phyloP scores from a whole-genome alignment of 2,113 vertebrate genomes.

The Oceanodroma tethys region DNA sequence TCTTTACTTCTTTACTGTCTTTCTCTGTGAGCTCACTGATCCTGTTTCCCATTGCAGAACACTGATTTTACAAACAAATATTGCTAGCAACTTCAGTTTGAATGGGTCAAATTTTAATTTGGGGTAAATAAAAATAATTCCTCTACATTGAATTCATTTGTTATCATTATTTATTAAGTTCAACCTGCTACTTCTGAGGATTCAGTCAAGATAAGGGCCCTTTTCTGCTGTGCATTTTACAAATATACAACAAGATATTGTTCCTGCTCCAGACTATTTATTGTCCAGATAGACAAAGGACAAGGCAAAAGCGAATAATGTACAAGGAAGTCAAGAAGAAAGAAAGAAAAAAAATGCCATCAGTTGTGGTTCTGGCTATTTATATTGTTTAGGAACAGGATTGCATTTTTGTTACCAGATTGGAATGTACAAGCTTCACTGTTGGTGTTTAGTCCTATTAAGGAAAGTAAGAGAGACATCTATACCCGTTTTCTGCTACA shows the following conservation, averaged over 20 bases:
- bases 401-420: slow-evolving; percentile 4
- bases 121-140: not conserved
- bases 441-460: not conserved
- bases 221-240: not conserved
- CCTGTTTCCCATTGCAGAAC: not conserved
- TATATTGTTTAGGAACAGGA: slow-evolving; percentile 12
- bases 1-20: not conserved
- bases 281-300: slow-evolving; percentile 50
- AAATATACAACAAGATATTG: slow-evolving; percentile 36
- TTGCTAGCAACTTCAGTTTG: not conserved
- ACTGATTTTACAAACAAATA: not conserved
- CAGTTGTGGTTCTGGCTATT: not conserved
- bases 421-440: not conserved
- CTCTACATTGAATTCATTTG: not conserved
- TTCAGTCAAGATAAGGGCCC: not conserved
- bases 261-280: slow-evolving; percentile 26
- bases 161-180: not conserved
- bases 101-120: not conserved
- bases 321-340: slow-evolving; percentile 15
- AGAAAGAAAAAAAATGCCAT: not conserved
- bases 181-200: not conserved
- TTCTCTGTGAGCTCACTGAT: not conserved
- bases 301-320: not conserved
- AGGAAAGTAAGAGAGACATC: not conserved
- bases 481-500: not conserved